Conservation (phyloP, 1,140 invertebrate genomes). For the Drosophila sp. region DNA sequence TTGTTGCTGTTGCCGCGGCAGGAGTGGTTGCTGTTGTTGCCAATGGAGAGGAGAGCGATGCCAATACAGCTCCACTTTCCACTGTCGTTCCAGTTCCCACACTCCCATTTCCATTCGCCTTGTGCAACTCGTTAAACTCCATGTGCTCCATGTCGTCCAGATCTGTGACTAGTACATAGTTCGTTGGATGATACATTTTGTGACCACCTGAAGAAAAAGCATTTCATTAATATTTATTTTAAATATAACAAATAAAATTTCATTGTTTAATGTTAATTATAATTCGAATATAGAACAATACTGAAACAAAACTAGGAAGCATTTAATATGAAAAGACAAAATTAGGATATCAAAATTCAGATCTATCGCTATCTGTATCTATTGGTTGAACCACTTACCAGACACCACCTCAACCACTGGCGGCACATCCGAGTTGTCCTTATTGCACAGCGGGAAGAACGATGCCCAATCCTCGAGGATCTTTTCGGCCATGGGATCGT, state of each 20-base stretch:
- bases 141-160: constrained; percentile 89
- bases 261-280: too few species aligned
- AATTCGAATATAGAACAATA: too few species aligned
- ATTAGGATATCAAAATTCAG: too few species aligned
- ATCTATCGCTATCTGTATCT: background rate
- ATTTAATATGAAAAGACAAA: too few species aligned
- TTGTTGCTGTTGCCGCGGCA: constrained; percentile 1
- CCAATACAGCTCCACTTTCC: constrained; percentile 60
- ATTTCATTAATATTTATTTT: background rate
- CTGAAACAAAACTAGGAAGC: too few species aligned
- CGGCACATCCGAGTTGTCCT: constrained; percentile 86
- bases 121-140: constrained; percentile 71
- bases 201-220: constrained; percentile 88
- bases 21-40: constrained; percentile 47
- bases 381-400: constrained; percentile 84
- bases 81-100: constrained; percentile 44
- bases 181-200: constrained; percentile 96
- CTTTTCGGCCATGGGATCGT: constrained; percentile 90
- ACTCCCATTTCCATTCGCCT: constrained; percentile 40
- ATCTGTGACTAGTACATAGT: constrained; percentile 96
- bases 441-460: constrained; percentile 94
- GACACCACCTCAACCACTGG: constrained; percentile 90
- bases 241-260: too few species aligned
- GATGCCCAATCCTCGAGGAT: constrained; percentile 97
- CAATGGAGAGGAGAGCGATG: constrained; percentile 67